Evolutionary conservation across 37 sponge, comb jelly and placozoan species (phyloP).

Genomic region (Cliona cf. orientalis): DNA sequence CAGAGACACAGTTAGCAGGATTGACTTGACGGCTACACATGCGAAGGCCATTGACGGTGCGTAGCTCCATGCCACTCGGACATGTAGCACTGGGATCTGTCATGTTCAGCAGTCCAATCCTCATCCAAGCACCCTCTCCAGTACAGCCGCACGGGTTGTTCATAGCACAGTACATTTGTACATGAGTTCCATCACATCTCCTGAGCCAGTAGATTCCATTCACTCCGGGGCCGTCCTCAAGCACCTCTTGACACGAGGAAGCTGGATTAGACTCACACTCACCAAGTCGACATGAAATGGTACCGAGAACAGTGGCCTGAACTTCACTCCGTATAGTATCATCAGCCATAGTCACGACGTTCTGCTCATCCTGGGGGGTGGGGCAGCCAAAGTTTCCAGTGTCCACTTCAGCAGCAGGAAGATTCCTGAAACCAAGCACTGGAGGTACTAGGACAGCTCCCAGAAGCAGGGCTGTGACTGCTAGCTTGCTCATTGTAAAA

Average conservation of each 20-base stretch:
- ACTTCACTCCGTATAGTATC: neutral
- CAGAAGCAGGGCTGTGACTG: too few relatives aligned
- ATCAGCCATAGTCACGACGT: neutral
- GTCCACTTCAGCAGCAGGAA: too few relatives aligned
- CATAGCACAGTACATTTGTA: neutral
- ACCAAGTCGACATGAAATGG: neutral
- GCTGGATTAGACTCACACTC: neutral
- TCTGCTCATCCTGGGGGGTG: too few relatives aligned
- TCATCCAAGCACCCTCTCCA: constrained; percentile 36
- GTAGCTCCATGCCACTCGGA: neutral
- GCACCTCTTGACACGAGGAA: neutral
- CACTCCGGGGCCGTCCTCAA: neutral
- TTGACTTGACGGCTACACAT: neutral
- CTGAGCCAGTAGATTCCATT: constrained; percentile 5
- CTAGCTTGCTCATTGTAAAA: too few relatives aligned
- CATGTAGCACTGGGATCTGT: constrained; percentile 21
- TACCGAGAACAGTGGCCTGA: neutral
- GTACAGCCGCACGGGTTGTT: neutral
- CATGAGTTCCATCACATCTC: neutral
- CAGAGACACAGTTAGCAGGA: neutral
- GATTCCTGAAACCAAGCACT: too few relatives aligned
- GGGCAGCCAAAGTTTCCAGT: too few relatives aligned
- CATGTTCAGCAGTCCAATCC: constrained; percentile 44
- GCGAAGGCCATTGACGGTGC: neutral
- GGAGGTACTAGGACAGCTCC: too few relatives aligned